Conservation (phyloP, 2,797 vertebrate species). For the Gorsachius magnificus region DNA sequence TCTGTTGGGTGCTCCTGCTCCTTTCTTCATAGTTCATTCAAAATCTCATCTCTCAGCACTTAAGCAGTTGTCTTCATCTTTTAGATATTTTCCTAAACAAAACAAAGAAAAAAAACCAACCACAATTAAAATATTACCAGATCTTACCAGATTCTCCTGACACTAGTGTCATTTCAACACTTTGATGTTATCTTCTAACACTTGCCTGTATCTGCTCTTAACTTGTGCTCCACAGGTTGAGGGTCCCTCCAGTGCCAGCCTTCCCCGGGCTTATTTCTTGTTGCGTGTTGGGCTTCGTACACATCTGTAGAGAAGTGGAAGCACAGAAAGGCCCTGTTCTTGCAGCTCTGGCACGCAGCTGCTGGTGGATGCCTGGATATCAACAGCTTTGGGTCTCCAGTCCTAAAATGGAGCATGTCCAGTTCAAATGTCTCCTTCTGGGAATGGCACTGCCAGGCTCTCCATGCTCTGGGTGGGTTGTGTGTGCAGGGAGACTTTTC, state of each 20-base stretch:
- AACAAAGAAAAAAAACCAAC: neutral
- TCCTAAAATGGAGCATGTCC: neutral
- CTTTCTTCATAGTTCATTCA: neutral
- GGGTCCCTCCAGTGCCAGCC: neutral
- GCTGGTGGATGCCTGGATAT: neutral
- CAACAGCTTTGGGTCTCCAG: neutral
- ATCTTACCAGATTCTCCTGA: neutral
- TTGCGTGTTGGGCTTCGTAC: rapidly evolving
- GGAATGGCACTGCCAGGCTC: neutral
- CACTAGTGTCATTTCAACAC: neutral
- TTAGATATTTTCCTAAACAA: neutral
- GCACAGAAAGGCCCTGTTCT: neutral
- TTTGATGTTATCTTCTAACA: neutral
- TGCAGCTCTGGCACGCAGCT: neutral
- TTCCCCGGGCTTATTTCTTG: neutral
- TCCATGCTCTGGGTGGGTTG: neutral
- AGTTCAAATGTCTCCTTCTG: neutral
- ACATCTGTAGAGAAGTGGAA: rapidly evolving
- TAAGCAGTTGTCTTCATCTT: neutral
- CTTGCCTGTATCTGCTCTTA: neutral
- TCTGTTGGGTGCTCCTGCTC: neutral
- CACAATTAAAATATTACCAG: neutral
- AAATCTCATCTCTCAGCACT: neutral
- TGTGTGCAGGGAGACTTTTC: neutral
- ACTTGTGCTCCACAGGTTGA: rapidly evolving